Evolutionary conservation across 2,888 invertebrate genomes (phyloP).

Genomic region (Mythimna loreyi): DNA sequence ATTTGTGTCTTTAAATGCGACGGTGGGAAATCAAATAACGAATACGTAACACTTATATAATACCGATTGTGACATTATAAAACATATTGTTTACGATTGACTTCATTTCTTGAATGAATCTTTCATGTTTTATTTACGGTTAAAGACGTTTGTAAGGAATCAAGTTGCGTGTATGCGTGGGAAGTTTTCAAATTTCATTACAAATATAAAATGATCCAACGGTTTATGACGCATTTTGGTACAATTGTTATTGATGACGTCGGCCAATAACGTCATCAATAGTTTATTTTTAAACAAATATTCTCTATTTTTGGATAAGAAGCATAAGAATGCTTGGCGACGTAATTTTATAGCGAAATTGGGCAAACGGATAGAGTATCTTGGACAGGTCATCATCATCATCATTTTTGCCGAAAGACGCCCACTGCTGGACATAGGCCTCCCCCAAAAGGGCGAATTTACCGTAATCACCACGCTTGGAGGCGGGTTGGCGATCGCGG

Average conservation of each 20-base stretch:
- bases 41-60: neutral
- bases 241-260: neutral
- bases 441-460: no score
- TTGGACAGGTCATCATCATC: no score
- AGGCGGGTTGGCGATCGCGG: no score
- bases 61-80: neutral
- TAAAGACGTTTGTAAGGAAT: conserved; percentile 15
- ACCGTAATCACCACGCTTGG: no score
- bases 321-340: neutral
- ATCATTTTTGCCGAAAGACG: no score
- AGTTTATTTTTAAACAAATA: conserved; percentile 9
- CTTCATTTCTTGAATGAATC: conserved; percentile 8
- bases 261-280: neutral
- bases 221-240: conserved; percentile 19
- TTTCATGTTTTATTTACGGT: conserved; percentile 11
- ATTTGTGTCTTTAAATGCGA: conserved; percentile 2
- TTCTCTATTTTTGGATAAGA: neutral
- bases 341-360: neutral
- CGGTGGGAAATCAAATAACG: conserved; percentile 12
- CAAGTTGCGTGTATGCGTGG: conserved; percentile 32
- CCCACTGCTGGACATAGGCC: no score
- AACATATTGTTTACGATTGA: neutral
- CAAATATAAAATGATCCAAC: conserved; percentile 31
- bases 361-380: neutral
- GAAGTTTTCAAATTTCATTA: conserved; percentile 15